phyloP scores from a whole-genome alignment of 2,888 invertebrate species.

The Hirtodrosophila trivittata region DNA sequence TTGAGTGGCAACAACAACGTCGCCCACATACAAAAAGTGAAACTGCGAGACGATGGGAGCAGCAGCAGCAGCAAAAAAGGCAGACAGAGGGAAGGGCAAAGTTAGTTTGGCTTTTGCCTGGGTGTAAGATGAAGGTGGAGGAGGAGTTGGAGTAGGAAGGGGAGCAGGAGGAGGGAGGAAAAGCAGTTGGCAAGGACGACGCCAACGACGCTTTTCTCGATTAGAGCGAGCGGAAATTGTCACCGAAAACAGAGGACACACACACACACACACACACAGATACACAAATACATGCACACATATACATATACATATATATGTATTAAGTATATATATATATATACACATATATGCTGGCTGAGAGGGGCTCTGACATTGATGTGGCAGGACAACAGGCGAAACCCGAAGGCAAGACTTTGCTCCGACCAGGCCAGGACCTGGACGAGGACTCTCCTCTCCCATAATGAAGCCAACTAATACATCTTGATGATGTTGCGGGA shows the following conservation, averaged over 20 bases:
- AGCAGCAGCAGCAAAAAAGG: slow-evolving; percentile 23
- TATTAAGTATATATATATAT: not conserved
- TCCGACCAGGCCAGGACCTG: not conserved
- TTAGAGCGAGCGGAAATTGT: slow-evolving; percentile 54
- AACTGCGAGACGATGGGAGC: slow-evolving; percentile 67
- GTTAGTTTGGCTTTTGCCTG: slow-evolving; percentile 35
- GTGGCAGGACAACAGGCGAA: slow-evolving; percentile 35
- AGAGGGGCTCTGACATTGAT: slow-evolving; percentile 24
- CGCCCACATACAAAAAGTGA: slow-evolving; percentile 71
- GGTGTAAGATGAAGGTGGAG: not conserved
- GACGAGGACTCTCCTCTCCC: slow-evolving; percentile 31
- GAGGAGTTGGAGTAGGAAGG: not conserved
- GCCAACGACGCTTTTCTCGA: slow-evolving; percentile 30
- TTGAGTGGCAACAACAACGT: slow-evolving; percentile 55
- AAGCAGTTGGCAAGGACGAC: slow-evolving; percentile 61
- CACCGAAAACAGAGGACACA: slow-evolving; percentile 43
- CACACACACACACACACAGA: slow-evolving; percentile 5
- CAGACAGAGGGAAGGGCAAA: slow-evolving; percentile 44
- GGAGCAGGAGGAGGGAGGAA: not conserved
- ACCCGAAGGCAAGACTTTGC: slow-evolving; percentile 54
- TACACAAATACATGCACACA: slow-evolving; percentile 22
- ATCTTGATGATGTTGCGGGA: slow-evolving; percentile 65
- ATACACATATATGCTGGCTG: slow-evolving; percentile 19
- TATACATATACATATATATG: slow-evolving; percentile 4
- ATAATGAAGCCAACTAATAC: slow-evolving; percentile 76